Evolutionary conservation across 2,797 vertebrate species (phyloP), one percentile per base, ranked within the genome.

Genomic region (Lepus oiostolus): DNA sequence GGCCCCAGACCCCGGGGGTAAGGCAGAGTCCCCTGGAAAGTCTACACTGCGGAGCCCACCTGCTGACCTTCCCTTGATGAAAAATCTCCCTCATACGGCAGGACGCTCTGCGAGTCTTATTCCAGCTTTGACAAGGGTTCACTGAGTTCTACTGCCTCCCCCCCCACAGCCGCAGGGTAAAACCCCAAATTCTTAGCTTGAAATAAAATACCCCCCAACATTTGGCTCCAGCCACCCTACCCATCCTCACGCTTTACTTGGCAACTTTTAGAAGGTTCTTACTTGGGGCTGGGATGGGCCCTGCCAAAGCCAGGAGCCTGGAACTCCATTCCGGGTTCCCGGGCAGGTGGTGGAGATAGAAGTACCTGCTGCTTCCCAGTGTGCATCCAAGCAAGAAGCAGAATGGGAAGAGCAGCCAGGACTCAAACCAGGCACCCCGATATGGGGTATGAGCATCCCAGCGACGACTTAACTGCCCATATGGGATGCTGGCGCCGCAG

Each of bases 141-240:
- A 70, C 0, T 92, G 80, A 91, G 71, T 91, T 96, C 77, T 95
- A 80, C 84, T 94, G 94, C 96, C 88, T 95, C 90, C 80, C 42
- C 42, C 42, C 42, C n/a, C 19, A 13, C 90, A 76, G 92, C 70
- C 92, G 85, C 50, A 91, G 14, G 17, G 30, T 86, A 67, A 95
- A 92, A 75, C 14, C n/a, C 54, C 75, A 30, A 87, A 81, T 86
- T 84, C 67, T 76, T 42, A 72, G 67, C 82, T 94, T 81, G 62
- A 93, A 94, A 80, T 85, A 83, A 94, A 94, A 82, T 32, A 63
- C 2, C 52, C 38, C 42, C 80, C 50, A 50, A 71, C 12, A 83
- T 67, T 70, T 81, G 17, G 17, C 10, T 60, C 35, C 11, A 82
- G 24, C 12, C 63, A 60, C 22, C n/a, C 52, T 79, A 67, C 4